phyloP scores from a whole-genome alignment of 2,797 vertebrate genomes.

The Ispidina lecontei region DNA sequence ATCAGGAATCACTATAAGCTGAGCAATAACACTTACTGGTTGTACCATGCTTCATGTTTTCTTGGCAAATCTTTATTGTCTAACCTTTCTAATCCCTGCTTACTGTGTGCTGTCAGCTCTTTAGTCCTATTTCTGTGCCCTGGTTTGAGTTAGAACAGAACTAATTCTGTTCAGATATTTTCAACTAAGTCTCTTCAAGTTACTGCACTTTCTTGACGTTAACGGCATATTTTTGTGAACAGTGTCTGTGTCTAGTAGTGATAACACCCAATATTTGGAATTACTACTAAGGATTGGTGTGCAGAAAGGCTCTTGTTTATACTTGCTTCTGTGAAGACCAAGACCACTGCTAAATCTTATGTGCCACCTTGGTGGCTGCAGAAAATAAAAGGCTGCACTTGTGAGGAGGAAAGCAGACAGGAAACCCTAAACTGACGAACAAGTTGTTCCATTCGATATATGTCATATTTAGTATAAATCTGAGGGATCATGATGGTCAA shows the following conservation, averaged over 20 bases:
- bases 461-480: neutral
- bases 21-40: constrained; percentile 25
- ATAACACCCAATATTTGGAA: neutral
- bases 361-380: neutral
- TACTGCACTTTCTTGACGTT: neutral
- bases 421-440: neutral
- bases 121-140: constrained; percentile 5
- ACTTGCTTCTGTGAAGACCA: neutral
- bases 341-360: neutral
- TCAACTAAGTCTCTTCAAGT: neutral
- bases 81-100: constrained; percentile 26
- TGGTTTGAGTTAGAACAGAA: neutral
- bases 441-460: neutral
- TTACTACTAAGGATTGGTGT: neutral
- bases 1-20: constrained; percentile 24
- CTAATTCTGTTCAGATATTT: neutral
- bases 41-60: constrained; percentile 5
- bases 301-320: neutral
- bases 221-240: neutral
- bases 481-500: neutral
- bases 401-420: neutral
- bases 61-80: constrained; percentile 28
- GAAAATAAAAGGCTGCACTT: neutral
- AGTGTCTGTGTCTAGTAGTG: neutral
- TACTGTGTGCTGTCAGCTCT: neutral